phyloP scores from a whole-genome alignment of 2,888 invertebrate genomes.

The Orthonychiurus folsomi region DNA sequence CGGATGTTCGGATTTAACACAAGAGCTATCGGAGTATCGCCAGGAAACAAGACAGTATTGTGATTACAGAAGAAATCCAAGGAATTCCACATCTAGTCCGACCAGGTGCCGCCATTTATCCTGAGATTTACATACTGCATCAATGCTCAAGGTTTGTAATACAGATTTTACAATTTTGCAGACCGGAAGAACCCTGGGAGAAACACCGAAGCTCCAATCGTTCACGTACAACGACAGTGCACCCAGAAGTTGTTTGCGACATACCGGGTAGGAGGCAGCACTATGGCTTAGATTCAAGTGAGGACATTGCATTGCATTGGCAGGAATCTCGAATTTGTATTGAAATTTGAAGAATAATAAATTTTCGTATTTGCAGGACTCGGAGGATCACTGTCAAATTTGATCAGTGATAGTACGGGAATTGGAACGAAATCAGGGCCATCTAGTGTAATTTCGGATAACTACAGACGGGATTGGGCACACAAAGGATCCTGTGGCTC shows the following conservation, averaged over 20 bases:
- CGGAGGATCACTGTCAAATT: too few relatives aligned
- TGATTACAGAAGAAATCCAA: conserved; percentile 33
- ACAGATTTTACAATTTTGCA: neutral
- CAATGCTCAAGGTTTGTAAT: neutral
- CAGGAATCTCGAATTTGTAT: too few relatives aligned
- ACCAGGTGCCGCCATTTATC: conserved; percentile 5
- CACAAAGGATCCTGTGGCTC: conserved; percentile 43
- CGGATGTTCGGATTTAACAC: conserved; percentile 21
- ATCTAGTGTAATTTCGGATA: conserved; percentile 48
- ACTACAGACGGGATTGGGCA: conserved; percentile 65
- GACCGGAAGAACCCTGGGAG: too few relatives aligned
- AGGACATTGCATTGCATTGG: too few relatives aligned
- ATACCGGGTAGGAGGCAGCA: conserved; percentile 45
- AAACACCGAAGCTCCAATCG: too few relatives aligned
- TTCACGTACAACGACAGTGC: too few relatives aligned
- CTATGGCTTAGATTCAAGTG: neutral
- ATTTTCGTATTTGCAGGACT: too few relatives aligned
- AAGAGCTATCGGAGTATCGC: conserved; percentile 38
- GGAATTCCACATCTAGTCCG: conserved; percentile 1
- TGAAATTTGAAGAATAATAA: too few relatives aligned
- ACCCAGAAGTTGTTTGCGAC: conserved; percentile 53
- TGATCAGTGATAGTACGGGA: too few relatives aligned
- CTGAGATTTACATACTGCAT: neutral
- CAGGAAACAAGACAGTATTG: conserved; percentile 39
- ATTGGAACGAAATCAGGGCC: conserved; percentile 32